These are phyloP conservation scores for Eidolon helvum DNA, from an alignment of 2,113 vertebrate genomes.

Conservation along the genomic window DNA sequence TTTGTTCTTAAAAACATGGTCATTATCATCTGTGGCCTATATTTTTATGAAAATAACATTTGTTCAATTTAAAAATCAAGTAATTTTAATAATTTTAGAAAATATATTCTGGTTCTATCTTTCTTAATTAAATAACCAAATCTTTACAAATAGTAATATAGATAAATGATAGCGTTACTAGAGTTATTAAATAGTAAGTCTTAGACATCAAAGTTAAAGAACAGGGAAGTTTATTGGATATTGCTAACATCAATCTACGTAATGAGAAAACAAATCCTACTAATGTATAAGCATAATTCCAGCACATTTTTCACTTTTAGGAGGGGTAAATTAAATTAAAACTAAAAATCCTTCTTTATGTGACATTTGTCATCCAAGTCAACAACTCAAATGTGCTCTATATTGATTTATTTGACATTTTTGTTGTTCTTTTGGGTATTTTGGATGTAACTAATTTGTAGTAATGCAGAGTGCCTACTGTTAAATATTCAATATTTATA, in stretches of 20 bases:
- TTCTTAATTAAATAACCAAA: not conserved
- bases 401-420: not conserved
- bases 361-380: not conserved
- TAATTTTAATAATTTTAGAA: not conserved
- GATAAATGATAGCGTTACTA: not conserved
- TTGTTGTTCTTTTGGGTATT: not conserved
- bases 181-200: not conserved
- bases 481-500: not conserved
- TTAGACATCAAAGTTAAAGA: not conserved
- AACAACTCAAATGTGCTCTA: not conserved
- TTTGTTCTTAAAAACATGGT: not conserved
- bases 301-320: not conserved
- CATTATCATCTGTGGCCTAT: not conserved
- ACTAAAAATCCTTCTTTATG: not conserved
- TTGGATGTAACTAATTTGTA: not conserved
- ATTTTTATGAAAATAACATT: not conserved
- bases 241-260: not conserved
- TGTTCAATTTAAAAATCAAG: not conserved
- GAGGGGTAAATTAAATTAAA: not conserved
- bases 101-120: not conserved
- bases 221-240: not conserved
- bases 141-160: not conserved
- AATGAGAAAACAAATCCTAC: not conserved
- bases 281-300: not conserved
- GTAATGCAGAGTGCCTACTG: not conserved